Percentiles rank a stretch among this genome's conserved stretches.
phyloP scores from a whole-genome alignment of 1,140 invertebrate species.

The Aleiodes sp. region DNA sequence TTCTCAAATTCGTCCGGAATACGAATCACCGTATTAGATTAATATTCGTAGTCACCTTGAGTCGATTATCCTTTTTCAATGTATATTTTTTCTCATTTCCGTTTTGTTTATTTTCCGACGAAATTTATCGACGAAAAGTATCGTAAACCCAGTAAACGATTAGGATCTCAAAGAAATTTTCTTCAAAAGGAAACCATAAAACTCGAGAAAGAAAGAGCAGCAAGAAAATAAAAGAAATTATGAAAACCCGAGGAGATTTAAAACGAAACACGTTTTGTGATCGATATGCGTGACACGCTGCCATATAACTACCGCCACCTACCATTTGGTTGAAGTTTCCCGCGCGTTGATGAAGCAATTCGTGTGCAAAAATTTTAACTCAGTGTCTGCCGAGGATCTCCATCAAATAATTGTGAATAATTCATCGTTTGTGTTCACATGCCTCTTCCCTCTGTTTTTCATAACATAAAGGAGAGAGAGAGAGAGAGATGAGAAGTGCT shows the following conservation, averaged over 20 bases:
- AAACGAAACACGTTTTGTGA: slow-evolving; percentile 22
- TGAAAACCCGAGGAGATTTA: slow-evolving; percentile 17
- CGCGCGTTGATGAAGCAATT: slow-evolving; percentile 54
- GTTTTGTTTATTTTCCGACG: too few species aligned
- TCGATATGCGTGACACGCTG: slow-evolving; percentile 46
- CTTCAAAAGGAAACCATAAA: too few species aligned
- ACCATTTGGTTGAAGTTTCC: background rate
- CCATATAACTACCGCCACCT: slow-evolving; percentile 10
- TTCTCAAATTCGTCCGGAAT: slow-evolving; percentile 37
- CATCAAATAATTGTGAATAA: slow-evolving; percentile 52
- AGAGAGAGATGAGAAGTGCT: slow-evolving; percentile 8
- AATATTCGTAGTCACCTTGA: background rate
- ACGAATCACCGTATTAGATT: slow-evolving; percentile 37
- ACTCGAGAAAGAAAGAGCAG: too few species aligned
- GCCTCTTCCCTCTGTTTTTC: background rate
- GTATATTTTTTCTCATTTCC: background rate
- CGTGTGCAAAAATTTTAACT: slow-evolving; percentile 52
- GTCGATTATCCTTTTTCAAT: background rate
- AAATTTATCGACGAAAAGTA: too few species aligned
- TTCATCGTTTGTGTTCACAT: slow-evolving; percentile 41
- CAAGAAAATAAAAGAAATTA: background rate
- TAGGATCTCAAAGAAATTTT: too few species aligned
- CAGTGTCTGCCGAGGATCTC: background rate
- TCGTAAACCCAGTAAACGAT: too few species aligned
- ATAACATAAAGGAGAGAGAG: background rate